A percentile compares a stretch with the other conserved stretches of the same genome.
These are phyloP conservation scores for Eurypyga helias DNA, from an alignment of 2,113 vertebrate genomes.

Conservation along the genomic window DNA sequence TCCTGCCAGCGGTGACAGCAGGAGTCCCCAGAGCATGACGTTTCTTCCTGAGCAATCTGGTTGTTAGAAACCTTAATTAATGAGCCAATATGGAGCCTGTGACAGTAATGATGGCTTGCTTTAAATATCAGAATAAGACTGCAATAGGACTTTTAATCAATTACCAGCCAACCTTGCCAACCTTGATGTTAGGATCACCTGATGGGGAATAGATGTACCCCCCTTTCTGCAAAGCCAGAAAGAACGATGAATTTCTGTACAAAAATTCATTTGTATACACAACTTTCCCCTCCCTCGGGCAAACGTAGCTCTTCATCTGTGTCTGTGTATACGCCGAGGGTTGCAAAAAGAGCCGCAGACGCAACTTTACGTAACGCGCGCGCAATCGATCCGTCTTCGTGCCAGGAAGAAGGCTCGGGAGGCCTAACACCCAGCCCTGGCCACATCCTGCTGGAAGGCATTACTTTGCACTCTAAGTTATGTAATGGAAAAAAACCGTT, in stretches of 20 bases:
- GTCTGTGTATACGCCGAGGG: neutral
- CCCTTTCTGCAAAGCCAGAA: neutral
- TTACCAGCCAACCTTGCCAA: accelerated
- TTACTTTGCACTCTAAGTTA: neutral
- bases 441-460: neutral
- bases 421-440: accelerated
- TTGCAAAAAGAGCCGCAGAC: neutral
- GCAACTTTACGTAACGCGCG: neutral
- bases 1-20: neutral
- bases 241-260: neutral
- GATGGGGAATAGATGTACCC: neutral
- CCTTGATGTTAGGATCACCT: accelerated
- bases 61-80: conserved; percentile 20
- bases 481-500: neutral
- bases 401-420: neutral
- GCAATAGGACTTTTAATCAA: neutral
- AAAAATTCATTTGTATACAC: neutral
- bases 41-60: neutral
- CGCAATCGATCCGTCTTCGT: neutral
- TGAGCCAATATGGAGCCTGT: neutral
- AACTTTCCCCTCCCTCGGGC: neutral
- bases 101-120: neutral
- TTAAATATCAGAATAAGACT: neutral
- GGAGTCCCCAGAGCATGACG: neutral
- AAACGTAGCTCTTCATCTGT: neutral